phyloP scores from a whole-genome alignment of 1,140 invertebrate genomes.

The Tetranychus cinnabarinus region DNA sequence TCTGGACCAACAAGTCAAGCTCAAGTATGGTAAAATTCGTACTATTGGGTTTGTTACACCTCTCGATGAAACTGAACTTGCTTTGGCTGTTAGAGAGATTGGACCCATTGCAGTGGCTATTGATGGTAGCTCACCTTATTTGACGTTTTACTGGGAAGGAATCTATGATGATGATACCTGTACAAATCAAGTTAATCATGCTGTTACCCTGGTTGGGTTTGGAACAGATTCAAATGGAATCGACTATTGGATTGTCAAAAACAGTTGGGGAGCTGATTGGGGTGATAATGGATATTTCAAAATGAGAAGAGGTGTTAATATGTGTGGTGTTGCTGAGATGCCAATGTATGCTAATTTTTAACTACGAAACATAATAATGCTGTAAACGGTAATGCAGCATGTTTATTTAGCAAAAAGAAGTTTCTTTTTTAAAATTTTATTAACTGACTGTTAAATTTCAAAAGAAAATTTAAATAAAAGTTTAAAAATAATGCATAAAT shows the following conservation, averaged over 20 bases:
- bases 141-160: conserved; percentile 16
- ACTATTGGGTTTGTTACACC: conserved; percentile 72
- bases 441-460: too few relatives aligned
- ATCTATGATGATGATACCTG: not conserved
- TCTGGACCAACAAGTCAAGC: conserved; percentile 49
- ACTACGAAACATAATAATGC: not conserved
- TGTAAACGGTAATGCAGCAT: too few relatives aligned
- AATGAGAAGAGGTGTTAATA: conserved; percentile 22
- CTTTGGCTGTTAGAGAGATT: conserved; percentile 58
- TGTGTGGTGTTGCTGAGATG: conserved; percentile 18
- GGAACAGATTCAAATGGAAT: conserved; percentile 25
- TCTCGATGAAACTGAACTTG: conserved; percentile 45
- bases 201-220: conserved; percentile 28
- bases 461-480: too few relatives aligned
- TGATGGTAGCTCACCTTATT: conserved; percentile 37
- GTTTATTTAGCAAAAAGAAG: too few relatives aligned
- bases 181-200: conserved; percentile 21
- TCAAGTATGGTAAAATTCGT: conserved; percentile 44
- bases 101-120: conserved; percentile 80
- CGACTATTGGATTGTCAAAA: conserved; percentile 71
- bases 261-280: conserved; percentile 48
- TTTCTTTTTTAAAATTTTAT: too few relatives aligned
- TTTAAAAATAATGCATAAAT: too few relatives aligned
- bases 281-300: conserved; percentile 21
- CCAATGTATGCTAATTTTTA: not conserved